A percentile compares a stretch with the other conserved stretches of the same genome.
These are phyloP conservation scores for Pseudanteris insignis DNA, from an alignment of 2,888 invertebrate species.

Conservation along the genomic window DNA sequence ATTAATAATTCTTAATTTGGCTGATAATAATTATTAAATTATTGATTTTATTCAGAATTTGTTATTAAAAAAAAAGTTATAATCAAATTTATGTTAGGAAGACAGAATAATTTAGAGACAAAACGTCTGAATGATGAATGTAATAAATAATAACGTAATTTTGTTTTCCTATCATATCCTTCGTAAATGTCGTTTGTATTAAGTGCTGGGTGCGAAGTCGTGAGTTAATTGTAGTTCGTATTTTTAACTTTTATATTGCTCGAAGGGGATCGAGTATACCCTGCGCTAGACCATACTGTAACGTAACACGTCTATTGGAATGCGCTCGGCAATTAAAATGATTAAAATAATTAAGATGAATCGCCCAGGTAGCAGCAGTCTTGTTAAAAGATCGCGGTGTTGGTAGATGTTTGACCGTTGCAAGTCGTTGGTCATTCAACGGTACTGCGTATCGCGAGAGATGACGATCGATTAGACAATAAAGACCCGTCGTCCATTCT, in stretches of 20 bases:
- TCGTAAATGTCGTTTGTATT: no score
- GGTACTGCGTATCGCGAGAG: conserved; percentile 20
- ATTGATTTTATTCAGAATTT: no score
- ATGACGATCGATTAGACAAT: conserved; percentile 44
- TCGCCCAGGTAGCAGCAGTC: conserved; percentile 31
- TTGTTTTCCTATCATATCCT: no score
- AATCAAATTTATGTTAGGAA: no score
- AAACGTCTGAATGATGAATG: no score
- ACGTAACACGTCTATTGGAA: conserved; percentile 25
- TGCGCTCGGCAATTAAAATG: conserved; percentile 34
- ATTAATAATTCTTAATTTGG: no score
- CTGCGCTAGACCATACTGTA: conserved; percentile 12
- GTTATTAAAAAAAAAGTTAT: no score
- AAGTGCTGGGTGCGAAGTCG: conserved; percentile 7
- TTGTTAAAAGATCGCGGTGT: conserved; percentile 15
- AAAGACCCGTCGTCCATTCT: conserved; percentile 11
- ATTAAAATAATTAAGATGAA: conserved; percentile 39
- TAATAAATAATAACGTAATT: no score
- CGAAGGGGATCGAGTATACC: conserved; percentile 3
- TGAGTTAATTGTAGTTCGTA: conserved; percentile 24
- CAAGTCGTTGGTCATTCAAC: conserved; percentile 22
- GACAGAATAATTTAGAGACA: no score
- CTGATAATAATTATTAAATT: no score
- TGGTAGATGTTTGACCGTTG: conserved; percentile 15
- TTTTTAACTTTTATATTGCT: conserved; percentile 2